Evolutionary conservation across 2,888 invertebrate genomes (phyloP), one percentile per base, ranked within the genome.

Genomic region (Philaethria dido): DNA sequence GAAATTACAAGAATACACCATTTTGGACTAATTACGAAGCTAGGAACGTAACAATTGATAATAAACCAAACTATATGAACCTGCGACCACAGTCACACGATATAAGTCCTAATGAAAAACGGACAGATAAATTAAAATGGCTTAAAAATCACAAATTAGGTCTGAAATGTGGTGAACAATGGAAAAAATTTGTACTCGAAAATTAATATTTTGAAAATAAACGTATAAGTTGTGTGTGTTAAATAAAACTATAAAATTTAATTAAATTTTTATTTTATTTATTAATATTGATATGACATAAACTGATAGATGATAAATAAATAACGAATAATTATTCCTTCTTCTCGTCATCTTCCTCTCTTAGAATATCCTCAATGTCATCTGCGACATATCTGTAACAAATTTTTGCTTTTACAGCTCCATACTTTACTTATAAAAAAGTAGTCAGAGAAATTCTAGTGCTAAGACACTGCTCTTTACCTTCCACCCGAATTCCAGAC

Each of bases 341-440:
- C 71, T 86, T 87, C 16, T 78, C 79, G 4, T 33, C 36, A 45
- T 71, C 69, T 33, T 79, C 77, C n/a, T 73, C 72, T 1, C 78
- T 73, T 64, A 80, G 80, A 48, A 88, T 68, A 77, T 93, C 93
- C 59, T 90, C 90, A 72, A 95, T 94, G 77, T 96, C 96, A 73
- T 95, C 94, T 67, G 95, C 94, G 50, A 95, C 94, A 82, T 95
- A 96, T 78, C 95, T 96, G 89, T 47, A 93, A 92, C 68, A n/a
- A 54, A 62, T 57, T 29, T 29, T n/a, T n/a, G n/a, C n/a, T n/a
- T n/a, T n/a, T n/a, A n/a, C n/a, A n/a, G n/a, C n/a, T n/a, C n/a
- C n/a, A n/a, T n/a, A n/a, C n/a, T n/a, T n/a, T n/a, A n/a, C n/a
- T n/a, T n/a, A n/a, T n/a, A n/a, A n/a, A n/a, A n/a, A n/a, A n/a